These are phyloP conservation scores for Dasyornis broadbenti DNA, from an alignment of 2,113 vertebrate species.

Conservation along the genomic window DNA sequence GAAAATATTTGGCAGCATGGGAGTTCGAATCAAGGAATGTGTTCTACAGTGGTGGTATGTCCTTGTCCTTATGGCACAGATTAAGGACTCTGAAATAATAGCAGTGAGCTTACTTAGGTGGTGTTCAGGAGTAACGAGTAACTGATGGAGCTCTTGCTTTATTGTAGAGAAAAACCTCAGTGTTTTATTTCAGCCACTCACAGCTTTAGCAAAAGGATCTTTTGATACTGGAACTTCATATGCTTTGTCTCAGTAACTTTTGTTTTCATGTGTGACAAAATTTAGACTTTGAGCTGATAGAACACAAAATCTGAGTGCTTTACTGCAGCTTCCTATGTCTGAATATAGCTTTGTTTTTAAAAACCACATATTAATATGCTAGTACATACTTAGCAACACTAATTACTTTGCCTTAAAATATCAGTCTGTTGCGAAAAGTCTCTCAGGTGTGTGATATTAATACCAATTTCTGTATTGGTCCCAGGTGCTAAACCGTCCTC, in stretches of 20 bases:
- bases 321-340: neutral
- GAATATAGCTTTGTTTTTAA: neutral
- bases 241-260: neutral
- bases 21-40: neutral
- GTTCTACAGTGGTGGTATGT: neutral
- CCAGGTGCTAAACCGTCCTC: neutral
- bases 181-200: neutral
- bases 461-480: neutral
- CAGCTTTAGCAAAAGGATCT: neutral
- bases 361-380: neutral
- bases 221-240: neutral
- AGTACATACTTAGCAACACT: neutral
- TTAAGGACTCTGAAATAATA: neutral
- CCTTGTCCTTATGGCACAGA: neutral
- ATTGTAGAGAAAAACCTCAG: neutral
- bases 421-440: neutral
- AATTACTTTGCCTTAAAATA: conserved; percentile 32
- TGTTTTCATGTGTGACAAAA: neutral
- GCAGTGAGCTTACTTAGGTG: neutral
- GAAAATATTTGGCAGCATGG: neutral
- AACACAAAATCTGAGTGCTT: neutral
- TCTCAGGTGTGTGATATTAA: neutral
- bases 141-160: neutral
- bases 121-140: neutral
- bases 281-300: neutral